These are phyloP conservation scores for Synchiropus splendidus DNA, from an alignment of 2,113 vertebrate genomes.

Conservation along the genomic window DNA sequence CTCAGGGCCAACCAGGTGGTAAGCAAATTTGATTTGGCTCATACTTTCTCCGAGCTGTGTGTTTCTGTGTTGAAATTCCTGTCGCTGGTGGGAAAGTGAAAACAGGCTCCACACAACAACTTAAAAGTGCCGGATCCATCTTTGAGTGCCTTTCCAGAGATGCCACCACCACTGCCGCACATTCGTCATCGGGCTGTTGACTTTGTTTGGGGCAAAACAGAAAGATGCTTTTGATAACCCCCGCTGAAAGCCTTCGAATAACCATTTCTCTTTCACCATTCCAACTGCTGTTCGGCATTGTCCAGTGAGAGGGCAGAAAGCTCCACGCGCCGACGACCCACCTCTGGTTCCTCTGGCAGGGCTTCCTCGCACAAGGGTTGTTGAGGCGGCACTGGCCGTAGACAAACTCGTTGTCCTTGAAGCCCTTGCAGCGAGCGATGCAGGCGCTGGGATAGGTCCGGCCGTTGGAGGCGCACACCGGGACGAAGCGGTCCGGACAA, in stretches of 20 bases:
- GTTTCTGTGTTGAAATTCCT: neutral
- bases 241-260: too few species aligned
- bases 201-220: too few species aligned
- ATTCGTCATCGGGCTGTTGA: too few species aligned
- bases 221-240: too few species aligned
- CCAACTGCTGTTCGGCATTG: too few species aligned
- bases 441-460: conserved; percentile 92
- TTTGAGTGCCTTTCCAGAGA: too few species aligned
- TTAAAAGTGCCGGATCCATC: too few species aligned
- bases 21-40: conserved; percentile 2
- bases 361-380: conserved; percentile 79
- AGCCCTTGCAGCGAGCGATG: conserved; percentile 87
- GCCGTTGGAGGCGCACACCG: conserved; percentile 87
- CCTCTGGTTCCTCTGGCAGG: conserved; percentile 84
- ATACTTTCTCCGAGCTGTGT: neutral
- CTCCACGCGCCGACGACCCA: conserved; percentile 40
- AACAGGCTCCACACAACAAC: neutral
- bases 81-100: neutral
- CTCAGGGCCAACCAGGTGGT: neutral
- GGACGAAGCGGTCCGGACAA: conserved; percentile 88
- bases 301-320: too few species aligned
- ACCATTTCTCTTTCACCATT: too few species aligned
- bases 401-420: conserved; percentile 84
- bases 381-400: conserved; percentile 81
- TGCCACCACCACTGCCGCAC: too few species aligned